Conservation (phyloP, 2,797 vertebrate species). For the Darevskia nairensis region DNA sequence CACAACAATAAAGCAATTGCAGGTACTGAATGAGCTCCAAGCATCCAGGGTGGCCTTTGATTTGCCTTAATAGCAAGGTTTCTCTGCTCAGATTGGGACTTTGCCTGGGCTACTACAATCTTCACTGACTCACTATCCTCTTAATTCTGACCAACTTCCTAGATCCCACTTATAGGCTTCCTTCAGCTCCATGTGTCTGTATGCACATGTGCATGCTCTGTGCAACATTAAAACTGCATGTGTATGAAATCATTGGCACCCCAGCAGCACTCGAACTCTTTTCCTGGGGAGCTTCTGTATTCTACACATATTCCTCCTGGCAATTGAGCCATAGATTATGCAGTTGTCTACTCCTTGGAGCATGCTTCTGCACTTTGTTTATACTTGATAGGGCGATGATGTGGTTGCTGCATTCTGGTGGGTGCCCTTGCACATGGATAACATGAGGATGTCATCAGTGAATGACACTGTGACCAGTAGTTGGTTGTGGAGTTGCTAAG, state of each 20-base stretch:
- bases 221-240: not conserved
- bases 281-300: not conserved
- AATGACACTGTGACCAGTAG: not conserved
- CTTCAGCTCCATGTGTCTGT: not conserved
- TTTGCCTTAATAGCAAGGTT: not conserved
- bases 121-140: not conserved
- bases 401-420: not conserved
- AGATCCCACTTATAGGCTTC: not conserved
- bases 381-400: not conserved
- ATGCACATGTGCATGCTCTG: not conserved
- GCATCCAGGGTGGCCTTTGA: not conserved
- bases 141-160: not conserved
- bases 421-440: too few species aligned
- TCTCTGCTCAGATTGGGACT: too few species aligned
- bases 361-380: not conserved
- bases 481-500: not conserved
- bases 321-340: not conserved
- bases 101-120: not conserved
- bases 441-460: not conserved
- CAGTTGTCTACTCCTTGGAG: not conserved
- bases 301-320: not conserved
- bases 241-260: not conserved
- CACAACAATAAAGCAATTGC: not conserved
- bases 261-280: not conserved
- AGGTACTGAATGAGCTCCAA: not conserved